Percentiles rank a stretch among this genome's conserved stretches.
phyloP scores from a whole-genome alignment of 2,797 vertebrate species.

The Acestrorhynchus altus region DNA sequence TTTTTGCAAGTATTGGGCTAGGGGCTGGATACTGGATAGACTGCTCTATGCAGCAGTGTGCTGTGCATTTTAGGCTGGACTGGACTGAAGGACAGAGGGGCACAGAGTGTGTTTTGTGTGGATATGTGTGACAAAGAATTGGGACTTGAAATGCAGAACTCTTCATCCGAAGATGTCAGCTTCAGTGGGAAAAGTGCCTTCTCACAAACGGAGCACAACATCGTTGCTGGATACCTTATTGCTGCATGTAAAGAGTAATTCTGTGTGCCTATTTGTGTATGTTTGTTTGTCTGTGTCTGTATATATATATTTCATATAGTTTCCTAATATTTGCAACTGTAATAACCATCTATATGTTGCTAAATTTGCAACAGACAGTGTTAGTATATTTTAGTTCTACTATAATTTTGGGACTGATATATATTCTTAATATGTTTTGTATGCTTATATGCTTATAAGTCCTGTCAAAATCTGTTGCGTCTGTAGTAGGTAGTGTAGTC shows the following conservation, averaged over 20 bases:
- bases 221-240: conserved; percentile 94
- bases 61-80: conserved; percentile 6
- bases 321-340: no score
- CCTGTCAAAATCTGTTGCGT: no score
- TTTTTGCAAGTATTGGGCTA: background rate
- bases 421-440: no score
- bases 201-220: conserved; percentile 90
- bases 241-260: conserved; percentile 86
- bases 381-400: no score
- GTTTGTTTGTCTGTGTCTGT: conserved; percentile 4
- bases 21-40: background rate
- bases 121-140: conserved; percentile 65
- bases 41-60: conserved; percentile 4
- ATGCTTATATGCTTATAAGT: no score
- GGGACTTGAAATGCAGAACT: conserved; percentile 73
- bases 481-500: background rate
- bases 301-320: conserved; percentile 16
- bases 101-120: conserved; percentile 1
- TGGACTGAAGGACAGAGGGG: conserved; percentile 23
- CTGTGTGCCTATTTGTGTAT: background rate
- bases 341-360: no score
- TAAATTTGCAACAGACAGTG: no score
- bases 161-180: conserved; percentile 68
- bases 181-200: conserved; percentile 85
- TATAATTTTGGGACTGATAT: no score